Conservation (phyloP, 53 echinoderm and acorn worm genomes). For the Henricia sp. region DNA sequence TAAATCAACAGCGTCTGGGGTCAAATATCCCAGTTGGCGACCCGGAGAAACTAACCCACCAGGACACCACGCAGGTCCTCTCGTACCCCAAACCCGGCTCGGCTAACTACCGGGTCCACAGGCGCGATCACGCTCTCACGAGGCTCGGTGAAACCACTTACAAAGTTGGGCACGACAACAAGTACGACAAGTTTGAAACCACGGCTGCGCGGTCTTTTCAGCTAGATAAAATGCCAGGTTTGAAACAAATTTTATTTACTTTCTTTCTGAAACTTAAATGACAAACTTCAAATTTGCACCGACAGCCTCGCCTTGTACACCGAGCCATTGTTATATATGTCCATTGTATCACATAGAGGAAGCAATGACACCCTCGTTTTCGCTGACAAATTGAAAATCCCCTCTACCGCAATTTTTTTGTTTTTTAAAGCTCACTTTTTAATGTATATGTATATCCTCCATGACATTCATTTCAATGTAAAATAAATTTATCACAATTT, state of each 20-base stretch:
- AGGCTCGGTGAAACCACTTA: conserved; percentile 89
- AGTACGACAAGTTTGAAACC: conserved; percentile 88
- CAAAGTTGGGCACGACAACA: conserved; percentile 92
- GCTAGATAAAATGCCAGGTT: conserved; percentile 74
- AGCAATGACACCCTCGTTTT: no score
- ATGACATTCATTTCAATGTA: not conserved
- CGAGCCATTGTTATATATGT: no score
- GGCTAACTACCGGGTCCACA: conserved; percentile 73
- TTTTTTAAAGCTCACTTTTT: no score
- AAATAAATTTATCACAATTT: not conserved
- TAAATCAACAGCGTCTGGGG: conserved; percentile 68
- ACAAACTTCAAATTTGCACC: no score
- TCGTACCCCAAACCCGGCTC: conserved; percentile 82
- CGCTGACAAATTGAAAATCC: no score
- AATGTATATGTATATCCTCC: not conserved
- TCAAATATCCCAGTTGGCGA: conserved; percentile 93
- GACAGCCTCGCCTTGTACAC: no score
- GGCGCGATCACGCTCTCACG: conserved; percentile 74
- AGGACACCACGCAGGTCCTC: conserved; percentile 86
- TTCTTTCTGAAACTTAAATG: no score
- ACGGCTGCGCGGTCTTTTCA: conserved; percentile 80
- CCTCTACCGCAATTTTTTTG: no score
- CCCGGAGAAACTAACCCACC: conserved; percentile 81
- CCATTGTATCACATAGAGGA: no score
- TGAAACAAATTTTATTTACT: conserved; percentile 25